Base-by-base conservation (phyloP, 2,113 vertebrate genomes). In the Archocentrus centrarchus region DNA sequence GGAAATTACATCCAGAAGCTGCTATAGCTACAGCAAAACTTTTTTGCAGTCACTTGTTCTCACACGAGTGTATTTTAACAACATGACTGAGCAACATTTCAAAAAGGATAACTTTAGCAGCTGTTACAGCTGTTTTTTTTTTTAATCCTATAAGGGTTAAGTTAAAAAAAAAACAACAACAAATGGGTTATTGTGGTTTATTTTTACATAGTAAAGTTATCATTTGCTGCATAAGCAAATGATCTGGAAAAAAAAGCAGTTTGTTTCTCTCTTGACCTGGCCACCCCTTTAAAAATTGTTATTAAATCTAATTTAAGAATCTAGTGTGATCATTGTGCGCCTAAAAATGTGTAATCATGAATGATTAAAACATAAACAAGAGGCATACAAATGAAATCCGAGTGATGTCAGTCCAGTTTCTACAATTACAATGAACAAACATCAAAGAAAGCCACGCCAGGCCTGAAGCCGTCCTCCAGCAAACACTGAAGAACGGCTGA, bases 401-500 rank as follows among this genome's bases (percentile, higher is more conserved):
- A 64, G 61, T 86, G 32, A 39, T 57, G 77, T 80, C 32, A 62
- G 63, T 81, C 77, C 59, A 75, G 79, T 18, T 50, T 77, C 81
- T 92, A 93, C 61, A 73, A n/a, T 80, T 66, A 66, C 37, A n/a
- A 35, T 75, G 59, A 82, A 44, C 68, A 75, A 84, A 91, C 64
- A 89, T 76, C 68, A 84, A 82, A 66, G 35, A 66, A 81, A 77
- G 83, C 77, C 86, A 90, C 87, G 77, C 75, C 79, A 66, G 87
- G 79, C 79, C 85, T 92, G 88, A 83, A 89, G 73, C 78, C 61
- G 2, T 44, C 75, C 85, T 82, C 77, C 80, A 35, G 20, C 47
- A 75, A n/a, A 60, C 66, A 39, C 44, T 73, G 24, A 59, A 63
- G 60, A 50, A 27, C 84, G 81, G 63, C 78, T 39, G 24, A 86